phyloP scores from a whole-genome alignment of 2,797 vertebrate genomes.

The Syngnathus acus region DNA sequence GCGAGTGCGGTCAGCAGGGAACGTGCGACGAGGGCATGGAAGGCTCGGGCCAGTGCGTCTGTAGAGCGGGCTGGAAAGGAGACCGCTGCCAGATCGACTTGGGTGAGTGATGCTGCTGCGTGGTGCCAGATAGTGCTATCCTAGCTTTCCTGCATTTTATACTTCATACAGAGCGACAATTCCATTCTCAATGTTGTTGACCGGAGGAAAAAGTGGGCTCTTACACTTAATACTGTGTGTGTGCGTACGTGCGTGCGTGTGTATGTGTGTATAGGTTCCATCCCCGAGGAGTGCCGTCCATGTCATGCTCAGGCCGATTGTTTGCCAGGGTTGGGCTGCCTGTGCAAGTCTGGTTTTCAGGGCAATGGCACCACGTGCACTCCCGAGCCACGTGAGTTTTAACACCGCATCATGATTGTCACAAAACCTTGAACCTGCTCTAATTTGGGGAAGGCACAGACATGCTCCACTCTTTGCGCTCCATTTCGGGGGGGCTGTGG shows the following conservation, averaged over 20 bases:
- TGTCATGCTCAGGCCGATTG: constrained; percentile 81
- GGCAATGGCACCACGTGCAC: constrained; percentile 81
- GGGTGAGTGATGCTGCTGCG: constrained; percentile 60
- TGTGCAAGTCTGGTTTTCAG: constrained; percentile 77
- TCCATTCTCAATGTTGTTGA: background rate
- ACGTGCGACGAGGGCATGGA: constrained; percentile 77
- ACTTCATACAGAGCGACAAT: background rate
- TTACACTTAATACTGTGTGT: background rate
- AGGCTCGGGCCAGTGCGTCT: constrained; percentile 82
- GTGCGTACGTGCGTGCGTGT: background rate
- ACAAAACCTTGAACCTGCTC: too few species aligned
- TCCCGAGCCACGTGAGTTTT: constrained; percentile 63
- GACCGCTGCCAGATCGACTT: constrained; percentile 69
- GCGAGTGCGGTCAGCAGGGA: constrained; percentile 73
- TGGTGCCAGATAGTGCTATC: background rate
- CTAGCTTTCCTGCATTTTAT: background rate
- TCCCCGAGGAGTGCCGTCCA: constrained; percentile 70
- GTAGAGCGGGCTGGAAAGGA: constrained; percentile 79
- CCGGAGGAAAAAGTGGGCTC: too few species aligned
- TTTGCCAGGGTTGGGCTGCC: constrained; percentile 66
- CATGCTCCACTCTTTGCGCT: too few species aligned
- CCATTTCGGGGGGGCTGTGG: too few species aligned
- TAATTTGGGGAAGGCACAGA: too few species aligned
- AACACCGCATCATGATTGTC: too few species aligned
- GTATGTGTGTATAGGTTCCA: constrained; percentile 47